These are phyloP conservation scores for Agelas oroides DNA, from an alignment of 37 sponge, comb jelly and placozoan species.

Conservation along the genomic window DNA sequence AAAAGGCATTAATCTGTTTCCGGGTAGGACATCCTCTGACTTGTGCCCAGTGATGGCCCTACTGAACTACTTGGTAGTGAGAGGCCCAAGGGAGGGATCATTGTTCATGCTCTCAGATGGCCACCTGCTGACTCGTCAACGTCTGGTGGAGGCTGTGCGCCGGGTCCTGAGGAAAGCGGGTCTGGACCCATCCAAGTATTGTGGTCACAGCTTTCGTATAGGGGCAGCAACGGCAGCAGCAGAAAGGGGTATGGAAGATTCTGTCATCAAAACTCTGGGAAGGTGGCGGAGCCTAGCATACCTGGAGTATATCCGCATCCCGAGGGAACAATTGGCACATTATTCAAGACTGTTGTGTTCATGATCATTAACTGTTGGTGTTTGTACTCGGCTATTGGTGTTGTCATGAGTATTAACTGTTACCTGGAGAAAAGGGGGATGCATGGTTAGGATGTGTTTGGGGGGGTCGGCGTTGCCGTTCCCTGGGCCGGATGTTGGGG, in stretches of 20 bases:
- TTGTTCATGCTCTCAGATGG: constrained; percentile 39
- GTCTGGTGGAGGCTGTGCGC: constrained; percentile 21
- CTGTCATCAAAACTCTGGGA: constrained; percentile 40
- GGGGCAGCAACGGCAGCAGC: constrained; percentile 43
- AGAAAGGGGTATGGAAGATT: constrained; percentile 22
- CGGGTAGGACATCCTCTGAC: constrained; percentile 6
- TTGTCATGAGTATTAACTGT: neutral
- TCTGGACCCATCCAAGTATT: constrained; percentile 20
- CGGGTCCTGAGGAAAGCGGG: constrained; percentile 24
- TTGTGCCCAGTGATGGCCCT: constrained; percentile 31
- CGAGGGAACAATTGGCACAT: constrained; percentile 6
- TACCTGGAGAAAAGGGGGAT: neutral
- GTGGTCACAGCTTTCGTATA: constrained; percentile 38
- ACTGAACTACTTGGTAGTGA: constrained; percentile 9
- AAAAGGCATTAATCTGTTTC: constrained; percentile 4
- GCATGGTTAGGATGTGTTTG: neutral
- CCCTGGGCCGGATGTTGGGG: constrained; percentile 23
- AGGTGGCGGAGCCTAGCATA: constrained; percentile 36
- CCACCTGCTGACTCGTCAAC: constrained; percentile 15
- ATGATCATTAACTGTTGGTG: neutral
- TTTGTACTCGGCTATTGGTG: neutral
- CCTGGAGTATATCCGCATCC: constrained; percentile 19
- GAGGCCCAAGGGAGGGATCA: constrained; percentile 1
- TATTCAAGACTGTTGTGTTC: constrained; percentile 18
- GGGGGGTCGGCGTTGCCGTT: neutral